A percentile compares a stretch with the other conserved stretches of the same genome.
Evolutionary conservation across 2,113 vertebrate species (phyloP).

Genomic region (Daboia siamensis): DNA sequence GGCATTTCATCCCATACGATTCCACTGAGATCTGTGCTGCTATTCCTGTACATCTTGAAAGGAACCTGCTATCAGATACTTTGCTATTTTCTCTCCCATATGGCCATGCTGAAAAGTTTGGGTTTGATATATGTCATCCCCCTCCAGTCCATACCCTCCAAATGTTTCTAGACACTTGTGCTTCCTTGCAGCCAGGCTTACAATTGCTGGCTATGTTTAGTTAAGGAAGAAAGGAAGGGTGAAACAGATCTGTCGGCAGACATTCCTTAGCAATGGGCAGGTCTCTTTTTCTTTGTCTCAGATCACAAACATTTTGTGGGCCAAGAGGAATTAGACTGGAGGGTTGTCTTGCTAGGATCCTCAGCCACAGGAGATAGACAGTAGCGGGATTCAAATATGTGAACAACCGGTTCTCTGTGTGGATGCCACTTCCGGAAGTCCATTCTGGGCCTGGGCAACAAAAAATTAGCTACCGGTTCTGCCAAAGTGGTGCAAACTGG

Average conservation of each 20-base stretch:
- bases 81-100: conserved; percentile 63
- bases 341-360: not conserved
- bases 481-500: too few species aligned
- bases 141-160: conserved; percentile 25
- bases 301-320: not conserved
- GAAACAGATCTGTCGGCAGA: not conserved
- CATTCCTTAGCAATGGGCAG: not conserved
- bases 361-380: not conserved
- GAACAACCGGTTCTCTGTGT: too few species aligned
- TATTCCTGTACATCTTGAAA: conserved; percentile 68
- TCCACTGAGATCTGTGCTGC: conserved; percentile 57
- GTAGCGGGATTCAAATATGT: too few species aligned
- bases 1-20: conserved; percentile 59
- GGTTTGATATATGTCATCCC: conserved; percentile 57
- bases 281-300: not conserved
- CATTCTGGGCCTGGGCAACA: too few species aligned
- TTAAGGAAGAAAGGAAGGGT: not conserved
- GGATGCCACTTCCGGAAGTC: too few species aligned
- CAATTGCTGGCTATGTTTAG: not conserved
- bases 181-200: not conserved
- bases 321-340: not conserved
- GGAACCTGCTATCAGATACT: conserved; percentile 69
- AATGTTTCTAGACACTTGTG: conserved; percentile 53
- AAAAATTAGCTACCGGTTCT: too few species aligned
- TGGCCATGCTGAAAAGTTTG: conserved; percentile 54